Conservation (phyloP, 2,888 invertebrate genomes). For the Calliphora vomitoria region DNA sequence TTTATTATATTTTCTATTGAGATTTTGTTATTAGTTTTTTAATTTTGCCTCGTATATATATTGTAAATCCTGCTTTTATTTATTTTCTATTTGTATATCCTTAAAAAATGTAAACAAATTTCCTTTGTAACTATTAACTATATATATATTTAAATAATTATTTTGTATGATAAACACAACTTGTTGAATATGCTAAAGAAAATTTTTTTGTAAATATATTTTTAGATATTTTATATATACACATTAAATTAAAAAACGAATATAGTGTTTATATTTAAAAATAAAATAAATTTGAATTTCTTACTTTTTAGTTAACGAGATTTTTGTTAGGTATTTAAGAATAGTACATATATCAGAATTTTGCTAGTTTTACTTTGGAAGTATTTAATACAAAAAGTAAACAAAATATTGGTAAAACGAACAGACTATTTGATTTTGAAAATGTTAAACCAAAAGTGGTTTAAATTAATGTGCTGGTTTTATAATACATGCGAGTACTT, state of each 20-base stretch:
- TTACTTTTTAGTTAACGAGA: neutral
- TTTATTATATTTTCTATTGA: constrained; percentile 36
- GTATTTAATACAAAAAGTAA: too few species aligned
- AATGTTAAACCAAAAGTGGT: too few species aligned
- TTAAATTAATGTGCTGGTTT: too few species aligned
- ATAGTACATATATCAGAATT: too few species aligned
- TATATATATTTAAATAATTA: constrained; percentile 35
- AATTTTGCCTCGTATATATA: constrained; percentile 35
- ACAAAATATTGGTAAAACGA: too few species aligned
- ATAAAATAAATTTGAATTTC: neutral
- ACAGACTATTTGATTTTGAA: too few species aligned
- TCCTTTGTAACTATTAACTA: constrained; percentile 36
- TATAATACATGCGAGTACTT: too few species aligned
- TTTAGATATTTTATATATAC: constrained; percentile 56
- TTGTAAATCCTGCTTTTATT: constrained; percentile 26
- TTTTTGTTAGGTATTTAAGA: too few species aligned
- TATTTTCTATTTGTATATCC: constrained; percentile 19
- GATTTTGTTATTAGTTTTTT: constrained; percentile 73
- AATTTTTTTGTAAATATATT: constrained; percentile 61
- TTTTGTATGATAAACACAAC: constrained; percentile 41
- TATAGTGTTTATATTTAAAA: constrained; percentile 15
- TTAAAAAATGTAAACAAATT: constrained; percentile 45
- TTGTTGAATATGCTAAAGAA: constrained; percentile 55
- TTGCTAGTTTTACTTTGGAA: too few species aligned
- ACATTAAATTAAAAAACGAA: constrained; percentile 13